Evolutionary conservation across 2,888 invertebrate species (phyloP), one percentile per base, ranked within the genome.

Genomic region (Thera britannica): DNA sequence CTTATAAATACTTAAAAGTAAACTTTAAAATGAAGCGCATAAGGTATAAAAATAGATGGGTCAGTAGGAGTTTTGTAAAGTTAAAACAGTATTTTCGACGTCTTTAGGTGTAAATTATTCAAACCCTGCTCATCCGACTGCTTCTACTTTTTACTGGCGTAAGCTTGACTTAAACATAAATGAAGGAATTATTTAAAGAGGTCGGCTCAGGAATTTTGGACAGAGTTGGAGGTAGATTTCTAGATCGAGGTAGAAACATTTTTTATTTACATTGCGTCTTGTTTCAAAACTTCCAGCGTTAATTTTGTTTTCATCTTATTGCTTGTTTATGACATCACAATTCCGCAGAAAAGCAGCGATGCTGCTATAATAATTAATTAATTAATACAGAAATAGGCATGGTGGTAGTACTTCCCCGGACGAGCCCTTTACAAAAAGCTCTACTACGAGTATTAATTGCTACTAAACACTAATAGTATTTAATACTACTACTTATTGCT

Each of bases 41-140:
- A 86, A 80, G 71, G 55, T 62, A 70, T 60, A 55, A 23, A 23
- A 51, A 58, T 62, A 65, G 58, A 46, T 57, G 46, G 49, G 60
- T 62, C 4, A 58, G 23, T 55, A 69, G 68, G 67, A 75, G 62
- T 67, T 65, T 78, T 76, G 79, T 73, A 74, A 41, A 57, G 57
- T 78, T 80, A 23, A 81, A 81, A 79, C 76, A 79, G 81, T 79
- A 80, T 83, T 85, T 84, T 83, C 80, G 78, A 84, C 85, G 87
- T 87, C 88, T 90, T 88, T 88, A 89, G 88, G 89, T 90, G 91
- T 92, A 90, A 92, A 92, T 92, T 90, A 92, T 92, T 92, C 89
- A 92, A 87, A 89, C 82, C 78, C 80, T 81, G 86, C 84, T 90
- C 89, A 88, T 89, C 89, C 85, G 73, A 80, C 82, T 75, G 86